phyloP scores from a whole-genome alignment of 2,888 invertebrate species.

The Agonopterix arenella region DNA sequence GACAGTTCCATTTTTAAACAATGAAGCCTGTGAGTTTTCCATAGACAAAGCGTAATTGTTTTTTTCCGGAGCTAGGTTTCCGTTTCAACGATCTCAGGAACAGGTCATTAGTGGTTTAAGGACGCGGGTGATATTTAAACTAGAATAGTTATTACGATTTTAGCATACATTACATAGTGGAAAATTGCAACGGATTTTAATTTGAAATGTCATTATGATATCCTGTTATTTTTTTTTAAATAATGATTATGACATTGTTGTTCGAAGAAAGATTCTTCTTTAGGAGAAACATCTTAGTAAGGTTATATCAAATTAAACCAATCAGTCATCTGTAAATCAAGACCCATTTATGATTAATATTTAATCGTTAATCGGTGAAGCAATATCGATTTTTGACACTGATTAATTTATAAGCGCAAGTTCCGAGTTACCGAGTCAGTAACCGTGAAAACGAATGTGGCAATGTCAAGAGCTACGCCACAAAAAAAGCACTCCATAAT shows the following conservation, averaged over 20 bases:
- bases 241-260: too few relatives aligned
- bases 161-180: too few relatives aligned
- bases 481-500: conserved; percentile 59
- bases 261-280: too few relatives aligned
- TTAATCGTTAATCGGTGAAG: conserved; percentile 23
- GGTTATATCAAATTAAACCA: too few relatives aligned
- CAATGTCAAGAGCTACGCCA: conserved; percentile 67
- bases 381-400: conserved; percentile 29
- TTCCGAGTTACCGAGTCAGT: conserved; percentile 18
- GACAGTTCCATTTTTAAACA: conserved; percentile 21
- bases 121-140: background rate
- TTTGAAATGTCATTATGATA: too few relatives aligned
- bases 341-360: conserved; percentile 21
- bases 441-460: conserved; percentile 42
- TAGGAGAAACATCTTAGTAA: too few relatives aligned
- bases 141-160: background rate
- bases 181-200: too few relatives aligned
- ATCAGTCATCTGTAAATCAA: too few relatives aligned
- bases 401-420: conserved; percentile 26
- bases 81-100: conserved; percentile 17
- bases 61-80: conserved; percentile 23
- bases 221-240: too few relatives aligned
- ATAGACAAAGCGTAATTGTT: conserved; percentile 30
- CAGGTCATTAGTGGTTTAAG: conserved; percentile 17
- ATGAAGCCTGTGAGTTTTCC: conserved; percentile 13